These are phyloP conservation scores for Ganaspis sp. DNA, from an alignment of 1,140 invertebrate species.

Conservation along the genomic window DNA sequence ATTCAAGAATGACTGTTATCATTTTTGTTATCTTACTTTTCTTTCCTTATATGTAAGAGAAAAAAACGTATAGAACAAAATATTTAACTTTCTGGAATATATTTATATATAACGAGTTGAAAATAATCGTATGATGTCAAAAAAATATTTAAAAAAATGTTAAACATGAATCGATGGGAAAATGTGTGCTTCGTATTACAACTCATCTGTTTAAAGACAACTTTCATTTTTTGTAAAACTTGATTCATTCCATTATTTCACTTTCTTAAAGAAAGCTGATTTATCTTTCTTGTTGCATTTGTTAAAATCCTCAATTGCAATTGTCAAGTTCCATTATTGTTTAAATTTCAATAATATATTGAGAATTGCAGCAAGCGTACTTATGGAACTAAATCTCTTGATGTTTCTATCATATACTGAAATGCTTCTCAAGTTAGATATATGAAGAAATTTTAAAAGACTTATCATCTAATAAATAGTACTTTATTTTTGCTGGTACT, in stretches of 20 bases:
- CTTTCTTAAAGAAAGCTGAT: too few relatives aligned
- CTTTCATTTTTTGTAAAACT: neutral
- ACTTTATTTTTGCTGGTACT: neutral
- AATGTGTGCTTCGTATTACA: neutral
- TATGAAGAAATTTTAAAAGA: neutral
- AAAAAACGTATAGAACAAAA: neutral
- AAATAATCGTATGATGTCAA: neutral
- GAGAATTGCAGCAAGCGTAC: too few relatives aligned
- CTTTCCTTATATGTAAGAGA: neutral
- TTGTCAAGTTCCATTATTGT: too few relatives aligned
- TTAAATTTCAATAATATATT: too few relatives aligned
- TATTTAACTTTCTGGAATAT: constrained; percentile 21
- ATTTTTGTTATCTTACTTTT: neutral
- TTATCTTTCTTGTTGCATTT: too few relatives aligned
- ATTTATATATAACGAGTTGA: constrained; percentile 23
- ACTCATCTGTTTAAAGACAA: neutral
- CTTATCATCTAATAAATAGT: neutral
- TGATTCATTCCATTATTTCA: neutral
- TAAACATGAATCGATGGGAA: constrained; percentile 3
- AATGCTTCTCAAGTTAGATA: too few relatives aligned
- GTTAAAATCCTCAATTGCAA: too few relatives aligned
- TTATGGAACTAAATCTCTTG: neutral
- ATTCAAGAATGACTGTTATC: constrained; percentile 1
- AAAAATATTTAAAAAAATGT: neutral
- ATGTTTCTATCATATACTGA: neutral